Conservation (phyloP, 2,797 vertebrate species). For the Microctenopoma steveboyesi region DNA sequence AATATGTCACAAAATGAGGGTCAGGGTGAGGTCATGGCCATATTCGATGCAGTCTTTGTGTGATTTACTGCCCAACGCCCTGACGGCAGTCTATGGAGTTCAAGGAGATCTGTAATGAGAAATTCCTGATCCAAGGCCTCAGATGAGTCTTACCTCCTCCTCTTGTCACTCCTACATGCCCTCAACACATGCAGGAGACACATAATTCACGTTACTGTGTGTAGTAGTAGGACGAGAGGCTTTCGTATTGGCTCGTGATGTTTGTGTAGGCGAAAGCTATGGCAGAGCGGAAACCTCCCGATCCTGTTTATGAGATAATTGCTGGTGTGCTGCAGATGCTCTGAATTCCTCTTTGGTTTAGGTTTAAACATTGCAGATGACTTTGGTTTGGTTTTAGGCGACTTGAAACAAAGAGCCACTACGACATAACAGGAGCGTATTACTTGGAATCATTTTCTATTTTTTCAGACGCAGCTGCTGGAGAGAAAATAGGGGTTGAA, state of each 20-base stretch:
- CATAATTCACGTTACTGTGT: constrained; percentile 3
- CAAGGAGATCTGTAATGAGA: constrained; percentile 90
- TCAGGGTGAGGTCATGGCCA: constrained; percentile 72
- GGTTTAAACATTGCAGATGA: constrained; percentile 40
- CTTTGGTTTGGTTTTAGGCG: background rate
- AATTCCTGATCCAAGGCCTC: constrained; percentile 86
- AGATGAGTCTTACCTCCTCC: constrained; percentile 55
- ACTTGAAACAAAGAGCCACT: constrained; percentile 27
- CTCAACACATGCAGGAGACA: constrained; percentile 47
- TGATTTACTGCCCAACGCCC: constrained; percentile 86
- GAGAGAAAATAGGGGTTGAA: constrained; percentile 61
- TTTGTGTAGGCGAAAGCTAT: background rate
- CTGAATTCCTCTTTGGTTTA: constrained; percentile 37
- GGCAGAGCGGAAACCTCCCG: background rate
- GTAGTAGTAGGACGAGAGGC: background rate
- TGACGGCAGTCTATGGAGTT: constrained; percentile 81
- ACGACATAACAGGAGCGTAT: constrained; percentile 24
- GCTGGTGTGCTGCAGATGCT: constrained; percentile 23
- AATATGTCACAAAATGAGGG: constrained; percentile 35
- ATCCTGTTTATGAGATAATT: constrained; percentile 11
- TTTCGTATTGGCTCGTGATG: background rate
- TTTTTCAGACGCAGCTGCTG: constrained; percentile 53
- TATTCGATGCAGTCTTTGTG: constrained; percentile 80
- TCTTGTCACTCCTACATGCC: constrained; percentile 66
- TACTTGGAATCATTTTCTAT: constrained; percentile 47